These are phyloP conservation scores for Bellardia bayeri DNA, from an alignment of 2,888 invertebrate genomes.

Conservation along the genomic window DNA sequence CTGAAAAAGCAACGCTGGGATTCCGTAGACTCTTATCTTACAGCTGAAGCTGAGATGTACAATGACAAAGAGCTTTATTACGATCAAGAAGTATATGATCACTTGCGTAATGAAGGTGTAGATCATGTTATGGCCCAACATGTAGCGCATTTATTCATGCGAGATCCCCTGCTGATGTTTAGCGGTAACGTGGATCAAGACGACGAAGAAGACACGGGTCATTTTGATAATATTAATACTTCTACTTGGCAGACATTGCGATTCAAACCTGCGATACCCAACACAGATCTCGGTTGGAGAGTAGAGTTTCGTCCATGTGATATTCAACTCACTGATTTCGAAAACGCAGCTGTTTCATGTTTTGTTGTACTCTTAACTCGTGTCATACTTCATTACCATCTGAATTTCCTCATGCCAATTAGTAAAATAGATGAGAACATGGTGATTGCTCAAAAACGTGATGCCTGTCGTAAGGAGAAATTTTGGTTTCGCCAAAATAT, in stretches of 20 bases:
- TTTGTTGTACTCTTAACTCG: slow-evolving; percentile 98
- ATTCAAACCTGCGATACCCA: slow-evolving; percentile 99
- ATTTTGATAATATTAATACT: slow-evolving; percentile 99
- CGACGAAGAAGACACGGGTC: slow-evolving; percentile 97
- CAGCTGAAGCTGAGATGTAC: slow-evolving; percentile 93
- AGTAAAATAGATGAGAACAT: slow-evolving; percentile 99
- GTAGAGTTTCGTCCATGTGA: slow-evolving; percentile 99
- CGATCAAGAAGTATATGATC: slow-evolving; percentile 92
- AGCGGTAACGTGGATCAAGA: slow-evolving; percentile 97
- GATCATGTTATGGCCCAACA: slow-evolving; percentile 97
- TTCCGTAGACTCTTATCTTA: slow-evolving; percentile 98
- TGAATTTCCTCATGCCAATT: slow-evolving; percentile 98
- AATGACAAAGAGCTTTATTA: slow-evolving; percentile 97
- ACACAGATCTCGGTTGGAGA: slow-evolving; percentile 98
- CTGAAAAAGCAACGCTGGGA: slow-evolving; percentile 98
- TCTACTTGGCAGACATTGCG: slow-evolving; percentile 99
- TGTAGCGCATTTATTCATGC: slow-evolving; percentile 98
- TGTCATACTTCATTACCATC: slow-evolving; percentile 97
- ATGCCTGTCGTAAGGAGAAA: slow-evolving; percentile 92
- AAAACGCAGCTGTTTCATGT: slow-evolving; percentile 99
- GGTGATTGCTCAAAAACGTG: slow-evolving; percentile 95
- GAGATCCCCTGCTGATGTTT: slow-evolving; percentile 97
- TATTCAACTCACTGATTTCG: slow-evolving; percentile 99
- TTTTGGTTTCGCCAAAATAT: slow-evolving; percentile 97
- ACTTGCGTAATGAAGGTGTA: slow-evolving; percentile 93